Evolutionary conservation across 2,797 vertebrate genomes (phyloP).

Genomic region (Sebastes cheni): DNA sequence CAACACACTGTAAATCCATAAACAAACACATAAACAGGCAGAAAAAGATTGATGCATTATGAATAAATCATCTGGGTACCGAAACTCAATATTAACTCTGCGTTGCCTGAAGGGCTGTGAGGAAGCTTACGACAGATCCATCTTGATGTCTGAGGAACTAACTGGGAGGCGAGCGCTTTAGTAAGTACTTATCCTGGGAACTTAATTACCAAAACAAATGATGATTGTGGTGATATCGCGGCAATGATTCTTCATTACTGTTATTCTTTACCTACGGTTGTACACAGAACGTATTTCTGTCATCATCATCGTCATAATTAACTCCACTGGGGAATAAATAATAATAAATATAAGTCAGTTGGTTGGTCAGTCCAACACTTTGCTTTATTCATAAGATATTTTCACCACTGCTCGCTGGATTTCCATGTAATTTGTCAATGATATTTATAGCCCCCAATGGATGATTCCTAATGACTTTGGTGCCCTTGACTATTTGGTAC

Average conservation of each 20-base stretch:
- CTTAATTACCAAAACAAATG: conserved; percentile 78
- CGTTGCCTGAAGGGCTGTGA: conserved; percentile 66
- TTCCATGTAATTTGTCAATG: neutral
- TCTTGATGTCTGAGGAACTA: conserved; percentile 67
- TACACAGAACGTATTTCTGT: conserved; percentile 31
- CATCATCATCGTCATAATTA: conserved; percentile 12
- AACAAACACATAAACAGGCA: conserved; percentile 75
- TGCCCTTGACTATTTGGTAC: neutral
- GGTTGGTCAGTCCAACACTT: conserved; percentile 11
- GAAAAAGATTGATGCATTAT: conserved; percentile 75
- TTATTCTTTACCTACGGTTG: conserved; percentile 60
- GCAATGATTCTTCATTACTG: conserved; percentile 70
- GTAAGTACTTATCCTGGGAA: conserved; percentile 68
- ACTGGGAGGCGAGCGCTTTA: conserved; percentile 61
- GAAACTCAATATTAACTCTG: conserved; percentile 74
- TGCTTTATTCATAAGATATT: neutral
- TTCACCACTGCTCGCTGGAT: neutral
- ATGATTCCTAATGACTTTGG: neutral
- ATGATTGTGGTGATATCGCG: conserved; percentile 66
- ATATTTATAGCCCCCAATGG: neutral
- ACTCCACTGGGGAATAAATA: conserved; percentile 26
- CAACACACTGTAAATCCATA: conserved; percentile 72
- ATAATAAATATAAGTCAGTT: conserved; percentile 26
- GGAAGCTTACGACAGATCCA: conserved; percentile 61
- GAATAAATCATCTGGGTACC: conserved; percentile 74